These are phyloP conservation scores for Andricus curvator DNA, from an alignment of 2,888 invertebrate genomes.

Conservation along the genomic window DNA sequence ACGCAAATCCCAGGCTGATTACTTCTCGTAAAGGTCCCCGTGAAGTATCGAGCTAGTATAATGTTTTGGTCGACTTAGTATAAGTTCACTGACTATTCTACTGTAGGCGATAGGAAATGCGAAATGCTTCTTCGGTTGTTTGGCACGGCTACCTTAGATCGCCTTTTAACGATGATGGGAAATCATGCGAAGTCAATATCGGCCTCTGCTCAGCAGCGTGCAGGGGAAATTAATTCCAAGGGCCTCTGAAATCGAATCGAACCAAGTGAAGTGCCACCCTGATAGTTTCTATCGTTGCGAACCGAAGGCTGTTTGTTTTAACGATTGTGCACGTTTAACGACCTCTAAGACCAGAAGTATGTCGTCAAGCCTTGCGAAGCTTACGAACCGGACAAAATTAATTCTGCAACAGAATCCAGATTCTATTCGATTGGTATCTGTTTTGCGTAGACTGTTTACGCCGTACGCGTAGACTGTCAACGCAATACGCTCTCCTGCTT, in stretches of 20 bases:
- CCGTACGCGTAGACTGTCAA: too few relatives aligned
- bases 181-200: slow-evolving; percentile 38
- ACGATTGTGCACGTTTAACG: slow-evolving; percentile 38
- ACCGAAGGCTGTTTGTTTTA: slow-evolving; percentile 46
- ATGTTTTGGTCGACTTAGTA: slow-evolving; percentile 14
- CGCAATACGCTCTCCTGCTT: background rate
- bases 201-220: slow-evolving; percentile 26
- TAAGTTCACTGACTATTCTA: slow-evolving; percentile 48
- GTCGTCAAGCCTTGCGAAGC: slow-evolving; percentile 9
- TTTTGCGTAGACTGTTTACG: background rate
- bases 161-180: slow-evolving; percentile 29
- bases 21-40: slow-evolving; percentile 57
- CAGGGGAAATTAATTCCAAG: slow-evolving; percentile 46
- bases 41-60: slow-evolving; percentile 31
- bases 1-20: slow-evolving; percentile 66
- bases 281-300: slow-evolving; percentile 27
- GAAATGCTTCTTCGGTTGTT: slow-evolving; percentile 35
- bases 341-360: slow-evolving; percentile 33
- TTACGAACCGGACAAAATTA: slow-evolving; percentile 12
- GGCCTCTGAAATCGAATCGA: slow-evolving; percentile 41
- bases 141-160: slow-evolving; percentile 2
- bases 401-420: slow-evolving; percentile 9
- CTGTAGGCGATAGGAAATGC: slow-evolving; percentile 10
- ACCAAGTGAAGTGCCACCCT: slow-evolving; percentile 17
- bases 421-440: slow-evolving; percentile 7